A percentile compares a stretch with the other conserved stretches of the same genome.
phyloP scores from a whole-genome alignment of 2,888 invertebrate genomes.

The Keiferia lycopersicella region DNA sequence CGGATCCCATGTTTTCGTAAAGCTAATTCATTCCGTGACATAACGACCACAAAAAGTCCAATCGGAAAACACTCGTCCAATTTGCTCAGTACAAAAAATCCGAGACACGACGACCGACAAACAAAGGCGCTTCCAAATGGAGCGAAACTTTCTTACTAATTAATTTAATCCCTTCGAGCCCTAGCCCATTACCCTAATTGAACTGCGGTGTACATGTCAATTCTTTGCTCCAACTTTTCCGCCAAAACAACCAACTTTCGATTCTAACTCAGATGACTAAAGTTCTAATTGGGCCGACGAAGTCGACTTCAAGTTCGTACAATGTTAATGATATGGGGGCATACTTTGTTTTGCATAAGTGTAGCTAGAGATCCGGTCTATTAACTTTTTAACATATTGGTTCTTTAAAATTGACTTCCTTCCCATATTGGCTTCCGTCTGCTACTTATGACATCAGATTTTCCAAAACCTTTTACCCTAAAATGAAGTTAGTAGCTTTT shows the following conservation, averaged over 20 bases:
- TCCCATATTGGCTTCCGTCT: background rate
- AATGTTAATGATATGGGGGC: conserved; percentile 68
- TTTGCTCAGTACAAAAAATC: conserved; percentile 48
- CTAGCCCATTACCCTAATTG: conserved; percentile 79
- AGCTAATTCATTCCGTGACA: background rate
- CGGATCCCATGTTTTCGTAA: background rate
- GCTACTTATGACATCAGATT: background rate
- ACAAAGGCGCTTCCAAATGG: conserved; percentile 72
- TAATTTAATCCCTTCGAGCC: conserved; percentile 80
- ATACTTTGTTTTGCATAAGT: conserved; percentile 74
- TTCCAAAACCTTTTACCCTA: background rate
- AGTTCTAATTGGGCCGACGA: background rate
- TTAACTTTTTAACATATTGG: conserved; percentile 36
- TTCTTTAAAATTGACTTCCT: conserved; percentile 7
- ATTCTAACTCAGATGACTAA: conserved; percentile 6
- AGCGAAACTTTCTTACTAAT: conserved; percentile 79
- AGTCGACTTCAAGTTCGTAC: conserved; percentile 43
- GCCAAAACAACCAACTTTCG: background rate
- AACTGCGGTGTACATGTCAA: conserved; percentile 80
- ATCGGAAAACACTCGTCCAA: conserved; percentile 39
- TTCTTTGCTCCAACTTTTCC: conserved; percentile 63
- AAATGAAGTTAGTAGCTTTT: background rate
- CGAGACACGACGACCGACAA: conserved; percentile 58
- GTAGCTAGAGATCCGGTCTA: conserved; percentile 44
- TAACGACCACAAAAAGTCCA: conserved; percentile 27